These are phyloP conservation scores for Halocynthia aurantium DNA, from an alignment of 23 tunicate genomes.

Conservation along the genomic window DNA sequence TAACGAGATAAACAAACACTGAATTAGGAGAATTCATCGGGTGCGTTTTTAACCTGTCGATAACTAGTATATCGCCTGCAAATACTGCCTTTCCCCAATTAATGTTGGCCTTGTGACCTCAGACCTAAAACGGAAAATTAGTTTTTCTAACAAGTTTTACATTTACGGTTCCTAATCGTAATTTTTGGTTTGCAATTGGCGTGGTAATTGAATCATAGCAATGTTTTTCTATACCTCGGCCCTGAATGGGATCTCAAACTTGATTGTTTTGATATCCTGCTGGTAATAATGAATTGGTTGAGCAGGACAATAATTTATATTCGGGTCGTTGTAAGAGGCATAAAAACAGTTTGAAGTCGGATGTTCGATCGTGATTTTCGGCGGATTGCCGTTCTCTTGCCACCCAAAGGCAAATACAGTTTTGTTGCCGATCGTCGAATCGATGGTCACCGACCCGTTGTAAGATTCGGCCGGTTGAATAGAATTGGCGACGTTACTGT, in stretches of 20 bases:
- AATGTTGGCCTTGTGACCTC: too few relatives aligned
- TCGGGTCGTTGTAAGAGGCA: background rate
- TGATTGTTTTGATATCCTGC: conserved; percentile 14
- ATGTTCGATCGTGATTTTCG: conserved; percentile 12
- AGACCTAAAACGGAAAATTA: too few relatives aligned
- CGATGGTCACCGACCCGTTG: conserved; percentile 43
- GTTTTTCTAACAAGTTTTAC: too few relatives aligned
- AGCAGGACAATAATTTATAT: conserved; percentile 10
- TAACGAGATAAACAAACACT: background rate
- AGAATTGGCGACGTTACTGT: too few relatives aligned
- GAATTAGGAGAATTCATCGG: too few relatives aligned
- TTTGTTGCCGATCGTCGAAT: conserved; percentile 45
- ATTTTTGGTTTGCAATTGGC: too few relatives aligned
- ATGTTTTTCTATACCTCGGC: conserved; percentile 30
- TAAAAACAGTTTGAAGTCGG: conserved; percentile 19
- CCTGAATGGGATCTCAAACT: conserved; percentile 47
- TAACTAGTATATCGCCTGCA: too few relatives aligned
- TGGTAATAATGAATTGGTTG: conserved; percentile 17
- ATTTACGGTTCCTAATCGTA: too few relatives aligned
- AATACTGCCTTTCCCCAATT: too few relatives aligned
- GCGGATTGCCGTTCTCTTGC: conserved; percentile 22
- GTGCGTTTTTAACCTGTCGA: too few relatives aligned
- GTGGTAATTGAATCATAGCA: too few relatives aligned
- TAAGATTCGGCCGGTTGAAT: background rate
- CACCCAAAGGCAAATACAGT: conserved; percentile 48